Percentiles rank a stretch among this genome's conserved stretches.
phyloP scores from a whole-genome alignment of 2,113 vertebrate genomes.

The Melierax canorus region DNA sequence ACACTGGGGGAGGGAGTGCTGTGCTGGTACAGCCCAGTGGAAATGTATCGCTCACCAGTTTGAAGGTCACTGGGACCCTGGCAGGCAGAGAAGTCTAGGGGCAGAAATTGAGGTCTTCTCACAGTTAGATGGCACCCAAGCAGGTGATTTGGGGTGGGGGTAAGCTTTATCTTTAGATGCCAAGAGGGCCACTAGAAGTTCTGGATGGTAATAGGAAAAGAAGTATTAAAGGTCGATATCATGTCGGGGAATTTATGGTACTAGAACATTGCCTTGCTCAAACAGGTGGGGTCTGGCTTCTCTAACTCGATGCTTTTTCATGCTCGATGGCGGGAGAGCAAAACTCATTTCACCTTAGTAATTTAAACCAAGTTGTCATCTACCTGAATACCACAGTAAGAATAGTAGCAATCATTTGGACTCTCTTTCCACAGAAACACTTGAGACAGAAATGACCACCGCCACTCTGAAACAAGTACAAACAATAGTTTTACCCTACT shows the following conservation, averaged over 20 bases:
- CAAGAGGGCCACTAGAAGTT: background rate
- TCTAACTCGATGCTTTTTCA: background rate
- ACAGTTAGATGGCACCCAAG: background rate
- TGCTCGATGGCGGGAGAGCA: background rate
- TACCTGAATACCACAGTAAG: background rate
- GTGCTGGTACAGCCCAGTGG: background rate
- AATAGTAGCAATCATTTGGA: background rate
- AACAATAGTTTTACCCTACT: background rate
- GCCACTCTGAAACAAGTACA: background rate
- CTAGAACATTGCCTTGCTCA: background rate
- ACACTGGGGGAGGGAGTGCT: too few relatives aligned
- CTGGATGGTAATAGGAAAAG: background rate
- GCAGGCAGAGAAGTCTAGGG: background rate
- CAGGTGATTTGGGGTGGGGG: background rate
- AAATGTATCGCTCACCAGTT: background rate
- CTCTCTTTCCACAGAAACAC: background rate
- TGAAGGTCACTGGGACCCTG: background rate
- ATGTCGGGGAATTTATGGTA: background rate
- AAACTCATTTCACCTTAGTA: background rate
- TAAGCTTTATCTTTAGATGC: background rate
- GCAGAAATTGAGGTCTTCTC: background rate
- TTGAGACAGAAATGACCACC: background rate
- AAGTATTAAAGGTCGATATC: background rate
- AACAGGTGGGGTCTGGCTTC: background rate
- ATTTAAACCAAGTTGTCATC: background rate